Base-by-base conservation (phyloP, 2,797 vertebrate genomes). In the Melanotaenia boesemani region DNA sequence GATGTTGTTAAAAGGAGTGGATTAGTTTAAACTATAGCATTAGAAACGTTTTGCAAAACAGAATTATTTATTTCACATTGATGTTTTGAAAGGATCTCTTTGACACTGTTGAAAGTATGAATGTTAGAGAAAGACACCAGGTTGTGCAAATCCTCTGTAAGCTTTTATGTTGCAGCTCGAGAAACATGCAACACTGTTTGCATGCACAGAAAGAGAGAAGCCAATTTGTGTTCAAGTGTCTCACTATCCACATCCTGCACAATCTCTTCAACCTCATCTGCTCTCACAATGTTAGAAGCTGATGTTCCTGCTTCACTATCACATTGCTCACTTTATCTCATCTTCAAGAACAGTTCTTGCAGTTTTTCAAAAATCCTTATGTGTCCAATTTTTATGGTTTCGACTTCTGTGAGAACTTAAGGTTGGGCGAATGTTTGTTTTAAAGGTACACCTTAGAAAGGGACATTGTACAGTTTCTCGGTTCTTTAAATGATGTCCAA, bases 81-180 rank as follows among this genome's bases (percentile, higher is more conserved):
- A 46, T 62, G 60, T 18, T 44, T 62, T 44, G 15, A 63, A 28
- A 46, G 60, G 22, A 44, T 20, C 22, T 44, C 39, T 44, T 62
- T 62, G 5, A 62, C 7, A 62, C 37, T 4, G 6, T 39, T 62
- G 37, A 44, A 2, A 24, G 60, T 62, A 5, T 44, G 37, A 44
- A 26, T 44, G 60, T 16, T 44, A 44, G 24, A 41, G 24, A 44
- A 44, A 28, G 39, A 28, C 6, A 62, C 15, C 3, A 62, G 7
- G 7, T 62, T 44, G 44, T 28, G 60, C 60, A 62, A 62, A 16
- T 62, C 13, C 12, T 62, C 60, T 3, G 44, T 60, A 62, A 44
- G 9, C 12, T 18, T 62, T 41, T 62, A 37, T 16, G 24, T 62
- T 41, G 60, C 60, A 44, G 6, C 4, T 44, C 37, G 15, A 18